phyloP scores from a whole-genome alignment of 2,113 vertebrate species.

The Pedetes capensis region DNA sequence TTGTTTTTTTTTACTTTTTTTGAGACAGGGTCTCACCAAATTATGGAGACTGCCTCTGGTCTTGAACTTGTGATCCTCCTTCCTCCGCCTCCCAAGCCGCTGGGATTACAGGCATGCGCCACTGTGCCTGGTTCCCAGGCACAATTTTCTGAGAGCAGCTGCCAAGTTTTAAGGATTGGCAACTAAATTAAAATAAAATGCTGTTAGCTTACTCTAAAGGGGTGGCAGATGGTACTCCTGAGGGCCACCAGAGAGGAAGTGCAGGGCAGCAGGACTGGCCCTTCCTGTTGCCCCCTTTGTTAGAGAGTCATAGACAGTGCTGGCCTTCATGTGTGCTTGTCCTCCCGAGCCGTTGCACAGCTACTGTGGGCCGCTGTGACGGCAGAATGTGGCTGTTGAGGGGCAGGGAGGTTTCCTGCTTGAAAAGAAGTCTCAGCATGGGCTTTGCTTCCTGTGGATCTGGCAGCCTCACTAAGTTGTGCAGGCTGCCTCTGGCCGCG shows the following conservation, averaged over 20 bases:
- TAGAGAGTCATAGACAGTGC: not conserved
- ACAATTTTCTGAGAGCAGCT: not conserved
- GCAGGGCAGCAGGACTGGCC: not conserved
- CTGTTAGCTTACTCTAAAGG: not conserved
- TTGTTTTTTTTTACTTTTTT: too few relatives aligned
- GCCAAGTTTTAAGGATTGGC: not conserved
- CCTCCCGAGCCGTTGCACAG: not conserved
- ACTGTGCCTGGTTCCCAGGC: too few relatives aligned
- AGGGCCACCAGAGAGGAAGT: not conserved
- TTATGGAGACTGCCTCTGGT: too few relatives aligned
- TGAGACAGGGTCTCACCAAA: too few relatives aligned
- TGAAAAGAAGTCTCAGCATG: not conserved
- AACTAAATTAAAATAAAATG: not conserved
- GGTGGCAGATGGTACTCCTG: not conserved
- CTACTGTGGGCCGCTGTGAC: not conserved
- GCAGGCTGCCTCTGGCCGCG: too few relatives aligned
- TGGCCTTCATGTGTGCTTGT: not conserved
- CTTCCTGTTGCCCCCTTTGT: not conserved
- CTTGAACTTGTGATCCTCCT: too few relatives aligned
- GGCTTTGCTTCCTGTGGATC: not conserved
- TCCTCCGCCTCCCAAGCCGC: too few relatives aligned
- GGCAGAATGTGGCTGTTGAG: not conserved
- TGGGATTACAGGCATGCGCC: too few relatives aligned
- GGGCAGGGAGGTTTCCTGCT: not conserved
- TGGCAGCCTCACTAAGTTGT: too few relatives aligned